Evolutionary conservation across 2,113 vertebrate species (phyloP), one percentile per base, ranked within the genome.

Genomic region (Apus apus): DNA sequence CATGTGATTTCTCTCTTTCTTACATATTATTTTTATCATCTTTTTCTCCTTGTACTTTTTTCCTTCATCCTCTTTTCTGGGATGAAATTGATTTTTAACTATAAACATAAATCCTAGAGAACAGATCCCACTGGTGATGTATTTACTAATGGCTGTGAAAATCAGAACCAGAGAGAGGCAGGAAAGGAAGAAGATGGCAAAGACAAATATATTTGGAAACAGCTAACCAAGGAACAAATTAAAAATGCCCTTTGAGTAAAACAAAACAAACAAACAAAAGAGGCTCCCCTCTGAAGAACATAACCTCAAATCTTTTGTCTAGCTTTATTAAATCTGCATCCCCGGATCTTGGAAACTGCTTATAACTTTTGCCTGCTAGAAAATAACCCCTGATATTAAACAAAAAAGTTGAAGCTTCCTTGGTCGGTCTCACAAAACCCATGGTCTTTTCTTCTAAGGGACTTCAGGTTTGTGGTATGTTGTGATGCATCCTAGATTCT

Each of bases 181-280:
- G 61, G 85, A 86, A 81, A 93, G 78, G 85, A 96, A 57, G 86
- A 96, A 94, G 83, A 96, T 50, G 93, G 94, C 83, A 94, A 93
- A 93, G 93, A 94, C 88, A 91, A 96, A 92, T 96, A 94, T 94
- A 95, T 95, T 96, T 96, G 94, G 96, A 96, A 97, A 96, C 90
- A 90, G 45, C 65, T 64, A 92, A 46, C 82, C 0, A 22, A 96
- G 88, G 82, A 97, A 95, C 93, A 94, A 96, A 96, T 94, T 92
- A 96, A 94, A 97, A 96, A 92, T 96, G 88, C 72, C 85, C 89
- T 92, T 93, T 96, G 94, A 94, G 45, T 93, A 87, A 94, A 95
- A 90, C 81, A 96, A 96, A 95, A 73, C 85, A 94, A 94, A 46
- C 34, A 96, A 97, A 96, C 94, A 97, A 94, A 95, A 95, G 93